Conservation (phyloP, 2,797 vertebrate genomes). For the Oceanodroma leucorhoa region DNA sequence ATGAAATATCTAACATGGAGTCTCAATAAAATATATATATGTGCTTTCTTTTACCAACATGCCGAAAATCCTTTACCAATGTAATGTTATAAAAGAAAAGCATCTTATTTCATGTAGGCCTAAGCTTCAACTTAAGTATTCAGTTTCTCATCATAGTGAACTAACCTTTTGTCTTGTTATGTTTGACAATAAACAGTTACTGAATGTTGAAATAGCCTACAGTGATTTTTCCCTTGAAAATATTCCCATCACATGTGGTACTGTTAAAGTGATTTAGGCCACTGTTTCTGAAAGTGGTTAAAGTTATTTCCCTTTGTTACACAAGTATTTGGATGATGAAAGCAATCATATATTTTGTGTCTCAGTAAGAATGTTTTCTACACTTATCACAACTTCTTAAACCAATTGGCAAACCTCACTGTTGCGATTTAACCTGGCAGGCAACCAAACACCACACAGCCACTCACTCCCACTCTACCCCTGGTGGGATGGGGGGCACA, state of each 20-base stretch:
- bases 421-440: too few relatives aligned
- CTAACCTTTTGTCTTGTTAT: neutral
- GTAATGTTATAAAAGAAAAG: neutral
- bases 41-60: neutral
- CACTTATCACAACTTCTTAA: neutral
- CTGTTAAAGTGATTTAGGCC: slow-evolving; percentile 28
- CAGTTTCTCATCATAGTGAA: neutral
- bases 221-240: neutral
- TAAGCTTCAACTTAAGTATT: neutral
- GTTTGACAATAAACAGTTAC: neutral
- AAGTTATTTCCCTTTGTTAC: neutral
- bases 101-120: neutral
- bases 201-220: neutral
- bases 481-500: too few relatives aligned
- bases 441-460: too few relatives aligned
- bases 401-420: neutral
- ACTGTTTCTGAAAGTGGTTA: neutral
- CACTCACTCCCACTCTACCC: too few relatives aligned
- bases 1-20: neutral
- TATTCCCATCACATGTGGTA: neutral
- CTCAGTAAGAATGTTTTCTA: neutral
- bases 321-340: neutral
- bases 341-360: neutral
- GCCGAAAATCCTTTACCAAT: neutral
- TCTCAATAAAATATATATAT: neutral